Evolutionary conservation across 2,797 vertebrate species (phyloP).

Genomic region (Heteromormyrus szaboi): DNA sequence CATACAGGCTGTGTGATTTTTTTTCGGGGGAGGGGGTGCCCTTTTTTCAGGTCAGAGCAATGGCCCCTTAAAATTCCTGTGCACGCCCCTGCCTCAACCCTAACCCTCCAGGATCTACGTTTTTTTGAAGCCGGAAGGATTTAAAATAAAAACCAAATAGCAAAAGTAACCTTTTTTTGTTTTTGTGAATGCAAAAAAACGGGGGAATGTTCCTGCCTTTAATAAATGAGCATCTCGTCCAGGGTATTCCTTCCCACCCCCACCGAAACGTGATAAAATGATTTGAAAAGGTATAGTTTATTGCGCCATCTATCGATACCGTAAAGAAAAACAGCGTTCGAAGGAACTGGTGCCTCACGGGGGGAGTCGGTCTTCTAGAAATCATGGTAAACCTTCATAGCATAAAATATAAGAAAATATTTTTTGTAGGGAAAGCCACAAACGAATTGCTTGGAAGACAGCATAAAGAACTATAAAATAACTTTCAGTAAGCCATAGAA

Average conservation of each 20-base stretch:
- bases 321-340: neutral
- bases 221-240: neutral
- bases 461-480: neutral
- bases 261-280: neutral
- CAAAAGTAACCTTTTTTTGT: neutral
- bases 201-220: neutral
- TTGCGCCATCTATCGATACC: neutral
- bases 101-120: neutral
- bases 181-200: neutral
- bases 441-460: neutral
- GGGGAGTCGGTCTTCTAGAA: neutral
- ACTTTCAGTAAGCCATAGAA: neutral
- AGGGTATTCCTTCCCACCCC: neutral
- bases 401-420: neutral
- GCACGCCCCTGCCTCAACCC: neutral
- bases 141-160: neutral
- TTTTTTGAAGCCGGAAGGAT: neutral
- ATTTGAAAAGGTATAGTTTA: neutral
- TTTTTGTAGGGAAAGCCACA: neutral
- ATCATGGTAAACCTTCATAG: neutral
- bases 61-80: too few relatives aligned
- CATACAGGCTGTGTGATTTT: too few relatives aligned
- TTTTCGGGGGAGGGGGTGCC: too few relatives aligned
- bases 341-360: neutral
- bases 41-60: too few relatives aligned